Conservation (phyloP, 2,797 vertebrate species). For the Arctocebus calabarensis region DNA sequence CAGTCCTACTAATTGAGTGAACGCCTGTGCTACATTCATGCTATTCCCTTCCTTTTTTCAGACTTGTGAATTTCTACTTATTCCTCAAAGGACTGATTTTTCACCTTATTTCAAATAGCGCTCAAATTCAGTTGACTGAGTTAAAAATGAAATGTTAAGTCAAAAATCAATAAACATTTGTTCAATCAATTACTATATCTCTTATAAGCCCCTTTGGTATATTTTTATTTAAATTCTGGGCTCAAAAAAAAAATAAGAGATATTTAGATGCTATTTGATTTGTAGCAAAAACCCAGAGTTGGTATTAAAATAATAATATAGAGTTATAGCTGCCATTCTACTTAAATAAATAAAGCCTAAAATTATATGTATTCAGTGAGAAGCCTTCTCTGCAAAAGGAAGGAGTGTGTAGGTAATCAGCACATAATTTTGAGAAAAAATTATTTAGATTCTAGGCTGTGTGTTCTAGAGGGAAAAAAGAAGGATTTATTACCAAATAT, state of each 20-base stretch:
- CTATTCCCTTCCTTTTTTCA: slow-evolving; percentile 39
- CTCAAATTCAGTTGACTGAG: slow-evolving; percentile 28
- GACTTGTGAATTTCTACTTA: slow-evolving; percentile 58
- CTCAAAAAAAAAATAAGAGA: slow-evolving; percentile 11
- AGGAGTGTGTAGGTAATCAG: background rate
- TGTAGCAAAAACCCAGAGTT: background rate
- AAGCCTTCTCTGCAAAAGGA: slow-evolving; percentile 32
- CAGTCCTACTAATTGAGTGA: background rate
- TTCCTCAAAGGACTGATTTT: slow-evolving; percentile 26
- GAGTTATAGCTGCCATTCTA: slow-evolving; percentile 16
- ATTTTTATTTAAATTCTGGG: slow-evolving; percentile 36
- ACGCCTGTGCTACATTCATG: background rate
- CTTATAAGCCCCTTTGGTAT: background rate
- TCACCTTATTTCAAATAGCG: background rate
- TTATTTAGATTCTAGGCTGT: slow-evolving; percentile 45
- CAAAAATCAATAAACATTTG: slow-evolving; percentile 55
- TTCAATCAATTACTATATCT: slow-evolving; percentile 39
- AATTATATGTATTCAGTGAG: slow-evolving; percentile 48
- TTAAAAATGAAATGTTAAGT: slow-evolving; percentile 57
- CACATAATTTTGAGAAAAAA: slow-evolving; percentile 57
- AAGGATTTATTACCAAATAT: slow-evolving; percentile 43
- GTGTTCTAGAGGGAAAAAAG: background rate
- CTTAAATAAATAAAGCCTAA: slow-evolving; percentile 53
- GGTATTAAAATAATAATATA: slow-evolving; percentile 46
- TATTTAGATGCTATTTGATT: slow-evolving; percentile 45